A percentile compares a stretch with the other conserved stretches of the same genome.
Evolutionary conservation across 1,140 invertebrate genomes (phyloP).

Genomic region (Saxidomus purpurata): DNA sequence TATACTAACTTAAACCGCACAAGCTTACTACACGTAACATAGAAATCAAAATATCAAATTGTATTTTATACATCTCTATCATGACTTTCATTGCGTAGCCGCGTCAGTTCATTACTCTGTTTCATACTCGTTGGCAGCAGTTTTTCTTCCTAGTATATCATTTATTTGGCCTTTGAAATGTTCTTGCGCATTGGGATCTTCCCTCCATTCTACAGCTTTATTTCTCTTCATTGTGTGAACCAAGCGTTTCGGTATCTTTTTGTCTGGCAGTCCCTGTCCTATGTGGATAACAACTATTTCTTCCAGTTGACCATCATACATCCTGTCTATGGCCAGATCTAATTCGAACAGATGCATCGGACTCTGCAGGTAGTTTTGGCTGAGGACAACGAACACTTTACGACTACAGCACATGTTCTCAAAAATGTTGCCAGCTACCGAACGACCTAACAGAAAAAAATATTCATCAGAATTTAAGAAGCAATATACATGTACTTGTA

Average conservation of each 20-base stretch:
- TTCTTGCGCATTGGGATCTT: conserved; percentile 54
- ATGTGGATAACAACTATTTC: conserved; percentile 71
- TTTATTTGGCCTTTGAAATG: conserved; percentile 60
- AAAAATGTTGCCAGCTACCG: conserved; percentile 62
- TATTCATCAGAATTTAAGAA: not conserved
- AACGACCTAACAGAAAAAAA: conserved; percentile 40
- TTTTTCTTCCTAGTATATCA: conserved; percentile 31
- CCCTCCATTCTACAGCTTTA: conserved; percentile 67
- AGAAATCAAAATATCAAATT: too few relatives aligned
- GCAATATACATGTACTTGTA: too few relatives aligned
- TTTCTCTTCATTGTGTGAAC: conserved; percentile 52
- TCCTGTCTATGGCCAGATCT: conserved; percentile 48
- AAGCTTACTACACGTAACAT: too few relatives aligned
- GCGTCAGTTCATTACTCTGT: too few relatives aligned
- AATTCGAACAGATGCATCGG: conserved; percentile 68
- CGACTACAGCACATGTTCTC: conserved; percentile 71
- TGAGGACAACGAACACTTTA: conserved; percentile 73
- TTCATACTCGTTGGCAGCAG: not conserved
- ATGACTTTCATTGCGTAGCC: too few relatives aligned
- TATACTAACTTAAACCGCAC: too few relatives aligned
- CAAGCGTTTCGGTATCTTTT: conserved; percentile 59
- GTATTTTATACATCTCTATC: too few relatives aligned
- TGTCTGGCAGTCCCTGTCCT: conserved; percentile 46
- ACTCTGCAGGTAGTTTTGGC: conserved; percentile 65
- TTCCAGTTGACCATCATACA: conserved; percentile 57